phyloP scores from a whole-genome alignment of 2,113 vertebrate species.

The Erinaceus europaeus region DNA sequence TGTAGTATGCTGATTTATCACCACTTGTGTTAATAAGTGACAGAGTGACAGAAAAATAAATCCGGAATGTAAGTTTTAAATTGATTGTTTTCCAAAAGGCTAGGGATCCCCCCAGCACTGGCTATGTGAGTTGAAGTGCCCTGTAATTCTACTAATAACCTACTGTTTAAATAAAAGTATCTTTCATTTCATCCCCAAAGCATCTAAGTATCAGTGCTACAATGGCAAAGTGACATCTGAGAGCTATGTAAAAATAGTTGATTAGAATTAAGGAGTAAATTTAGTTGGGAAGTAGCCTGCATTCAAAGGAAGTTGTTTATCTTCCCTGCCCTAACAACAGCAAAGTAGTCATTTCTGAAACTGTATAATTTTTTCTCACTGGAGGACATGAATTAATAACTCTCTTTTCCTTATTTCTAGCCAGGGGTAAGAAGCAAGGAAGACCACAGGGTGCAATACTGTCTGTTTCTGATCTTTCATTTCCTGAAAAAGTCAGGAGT shows the following conservation, averaged over 20 bases:
- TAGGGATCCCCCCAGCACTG: too few relatives aligned
- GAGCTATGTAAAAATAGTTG: conserved; percentile 24
- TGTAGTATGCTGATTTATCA: background rate
- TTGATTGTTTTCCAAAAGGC: too few relatives aligned
- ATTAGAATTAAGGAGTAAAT: conserved; percentile 35
- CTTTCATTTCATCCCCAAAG: conserved; percentile 14
- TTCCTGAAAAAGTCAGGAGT: conserved; percentile 10
- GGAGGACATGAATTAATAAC: conserved; percentile 26
- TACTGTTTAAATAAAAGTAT: conserved; percentile 34
- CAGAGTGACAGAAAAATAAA: background rate
- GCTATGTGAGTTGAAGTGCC: too few relatives aligned
- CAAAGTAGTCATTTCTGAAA: conserved; percentile 62
- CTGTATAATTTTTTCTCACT: conserved; percentile 51
- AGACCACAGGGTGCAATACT: background rate
- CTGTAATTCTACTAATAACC: too few relatives aligned
- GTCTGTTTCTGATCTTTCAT: conserved; percentile 27
- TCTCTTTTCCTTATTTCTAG: conserved; percentile 54
- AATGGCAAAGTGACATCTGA: conserved; percentile 6
- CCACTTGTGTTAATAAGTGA: background rate
- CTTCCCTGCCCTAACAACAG: conserved; percentile 38
- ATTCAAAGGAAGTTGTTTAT: conserved; percentile 64
- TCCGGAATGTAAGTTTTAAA: too few relatives aligned
- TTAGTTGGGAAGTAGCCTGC: conserved; percentile 56
- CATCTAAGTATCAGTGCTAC: background rate
- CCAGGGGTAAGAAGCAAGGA: conserved; percentile 28